Evolutionary conservation across 2,797 vertebrate genomes (phyloP), one percentile per base, ranked within the genome.

Genomic region (Choloepus didactylus): DNA sequence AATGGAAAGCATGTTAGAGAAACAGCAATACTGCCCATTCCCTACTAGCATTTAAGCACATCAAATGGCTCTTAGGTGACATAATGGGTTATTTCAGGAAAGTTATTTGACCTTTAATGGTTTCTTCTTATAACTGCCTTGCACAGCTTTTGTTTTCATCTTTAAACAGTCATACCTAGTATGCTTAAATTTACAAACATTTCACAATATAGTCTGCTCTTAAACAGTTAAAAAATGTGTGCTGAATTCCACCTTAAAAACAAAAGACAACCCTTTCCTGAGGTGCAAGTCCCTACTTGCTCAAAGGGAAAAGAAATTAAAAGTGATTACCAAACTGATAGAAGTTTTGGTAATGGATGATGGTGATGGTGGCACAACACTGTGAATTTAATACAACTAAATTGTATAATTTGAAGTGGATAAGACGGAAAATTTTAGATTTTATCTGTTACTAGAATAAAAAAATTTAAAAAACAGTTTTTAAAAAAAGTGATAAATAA

Each of bases 251-350:
- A 82, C 64, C 88, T 18, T 44, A 16, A 66, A 66, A 89, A 2
- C 66, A 51, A 66, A 86, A 6, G 56, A 76, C 35, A 46, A 31
- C 31, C 35, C 15, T 62, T 90, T 73, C 44, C 76, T 93, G 12
- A 44, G 16, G n/a, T 79, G 82, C 54, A 46, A 49, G 64, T 49
- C 38, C 64, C 31, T 72, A 82, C 41, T 59, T 82, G 27, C 21
- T 67, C 46, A 81, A 93, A 94, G 21, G 10, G 56, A 11, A 94
- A 94, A 95, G 29, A 90, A 93, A 92, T 82, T 96, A 79, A 44
- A 54, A 54, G 15, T 54, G 38, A 95, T 93, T 92, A 90, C 7
- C 35, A 81, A 97, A 54, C 54, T 54, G 54, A 15, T 54, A 15
- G 14, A 54, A 54, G 49, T 11, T 54, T 16, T 16, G 54, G 54